Conservation (phyloP, 1,140 invertebrate genomes). For the Marisa cornuarietis region DNA sequence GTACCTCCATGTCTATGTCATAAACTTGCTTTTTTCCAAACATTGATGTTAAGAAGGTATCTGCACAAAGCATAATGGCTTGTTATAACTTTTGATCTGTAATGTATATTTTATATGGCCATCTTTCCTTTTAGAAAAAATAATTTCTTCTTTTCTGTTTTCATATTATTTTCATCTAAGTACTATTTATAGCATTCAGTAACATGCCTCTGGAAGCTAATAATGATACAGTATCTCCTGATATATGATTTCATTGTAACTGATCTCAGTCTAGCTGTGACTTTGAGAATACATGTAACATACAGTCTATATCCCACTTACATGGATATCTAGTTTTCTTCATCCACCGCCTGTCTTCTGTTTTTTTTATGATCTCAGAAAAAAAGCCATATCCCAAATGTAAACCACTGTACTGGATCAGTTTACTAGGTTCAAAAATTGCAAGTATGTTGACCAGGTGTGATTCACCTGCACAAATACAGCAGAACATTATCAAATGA, state of each 20-base stretch:
- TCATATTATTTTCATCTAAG: too few species aligned
- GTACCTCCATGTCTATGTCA: conserved; percentile 13
- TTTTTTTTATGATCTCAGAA: conserved; percentile 25
- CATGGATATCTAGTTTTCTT: conserved; percentile 37
- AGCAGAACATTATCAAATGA: not conserved
- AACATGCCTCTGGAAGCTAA: too few species aligned
- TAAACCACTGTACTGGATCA: conserved; percentile 24
- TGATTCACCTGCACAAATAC: conserved; percentile 3
- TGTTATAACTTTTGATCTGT: too few species aligned
- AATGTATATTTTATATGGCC: too few species aligned
- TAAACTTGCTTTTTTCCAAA: conserved; percentile 12
- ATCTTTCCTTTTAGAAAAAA: too few species aligned
- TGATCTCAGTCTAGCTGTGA: not conserved
- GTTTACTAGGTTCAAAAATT: conserved; percentile 20
- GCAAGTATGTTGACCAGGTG: conserved; percentile 8
- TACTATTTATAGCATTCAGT: too few species aligned
- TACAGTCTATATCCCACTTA: not conserved
- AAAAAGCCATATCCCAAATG: conserved; percentile 29
- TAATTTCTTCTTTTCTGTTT: too few species aligned
- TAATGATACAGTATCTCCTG: too few species aligned
- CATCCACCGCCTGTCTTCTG: conserved; percentile 36
- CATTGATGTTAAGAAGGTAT: conserved; percentile 3
- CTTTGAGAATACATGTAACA: not conserved
- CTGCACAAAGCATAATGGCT: not conserved
- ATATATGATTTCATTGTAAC: not conserved